Evolutionary conservation across 1,140 invertebrate species (phyloP).

Genomic region (Rhyzopertha dominica): DNA sequence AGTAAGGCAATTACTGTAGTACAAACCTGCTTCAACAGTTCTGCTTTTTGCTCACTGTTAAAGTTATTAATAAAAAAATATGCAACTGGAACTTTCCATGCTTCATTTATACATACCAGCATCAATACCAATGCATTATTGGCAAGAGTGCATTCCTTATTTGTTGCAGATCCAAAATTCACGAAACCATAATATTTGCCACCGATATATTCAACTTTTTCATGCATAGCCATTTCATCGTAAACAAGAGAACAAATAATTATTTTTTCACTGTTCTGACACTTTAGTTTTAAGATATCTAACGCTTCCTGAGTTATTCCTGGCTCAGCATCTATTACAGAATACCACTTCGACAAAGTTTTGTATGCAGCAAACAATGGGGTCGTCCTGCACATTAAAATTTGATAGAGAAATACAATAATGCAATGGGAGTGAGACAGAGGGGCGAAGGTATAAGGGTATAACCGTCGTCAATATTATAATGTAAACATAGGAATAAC

Average conservation of each 20-base stretch:
- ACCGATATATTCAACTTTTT: conserved; percentile 29
- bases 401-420: no score
- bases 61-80: conserved; percentile 10
- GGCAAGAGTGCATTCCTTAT: conserved; percentile 23
- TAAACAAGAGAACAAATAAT: conserved; percentile 28
- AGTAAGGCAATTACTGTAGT: conserved; percentile 9
- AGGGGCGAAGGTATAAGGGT: no score
- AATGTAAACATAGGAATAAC: no score
- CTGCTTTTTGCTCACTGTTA: conserved; percentile 5
- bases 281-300: conserved; percentile 18
- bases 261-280: conserved; percentile 10
- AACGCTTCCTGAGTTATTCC: conserved; percentile 34
- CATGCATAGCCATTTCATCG: conserved; percentile 38
- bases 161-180: conserved; percentile 30
- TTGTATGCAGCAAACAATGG: no score
- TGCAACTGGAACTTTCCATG: conserved; percentile 15
- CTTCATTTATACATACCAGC: conserved; percentile 7
- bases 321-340: no score
- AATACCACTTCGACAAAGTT: no score
- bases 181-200: conserved; percentile 28
- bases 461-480: no score
- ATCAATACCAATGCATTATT: conserved; percentile 30
- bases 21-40: conserved; percentile 5
- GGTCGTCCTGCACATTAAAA: no score
- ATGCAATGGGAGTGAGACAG: no score